Evolutionary conservation across 1,140 invertebrate genomes (phyloP).

Genomic region (Aphelinus atriplicis): DNA sequence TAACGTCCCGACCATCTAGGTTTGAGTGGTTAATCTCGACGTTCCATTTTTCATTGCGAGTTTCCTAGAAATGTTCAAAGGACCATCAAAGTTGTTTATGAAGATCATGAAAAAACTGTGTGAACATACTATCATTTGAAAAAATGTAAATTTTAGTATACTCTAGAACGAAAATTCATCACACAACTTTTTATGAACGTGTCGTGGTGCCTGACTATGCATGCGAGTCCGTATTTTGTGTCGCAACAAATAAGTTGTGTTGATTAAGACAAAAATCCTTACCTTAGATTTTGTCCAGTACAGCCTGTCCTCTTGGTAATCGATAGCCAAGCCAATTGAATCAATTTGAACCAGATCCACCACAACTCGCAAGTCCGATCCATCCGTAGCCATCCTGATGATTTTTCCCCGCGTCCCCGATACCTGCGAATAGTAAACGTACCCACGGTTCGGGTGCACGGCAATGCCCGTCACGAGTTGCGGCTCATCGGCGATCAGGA

Average conservation of each 20-base stretch:
- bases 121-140: not conserved
- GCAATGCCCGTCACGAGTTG: not conserved
- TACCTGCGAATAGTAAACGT: not conserved
- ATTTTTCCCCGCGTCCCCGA: not conserved
- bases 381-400: not conserved
- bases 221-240: too few species aligned
- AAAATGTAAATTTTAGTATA: too few species aligned
- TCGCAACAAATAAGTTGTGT: too few species aligned
- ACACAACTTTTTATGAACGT: too few species aligned
- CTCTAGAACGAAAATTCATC: too few species aligned
- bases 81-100: too few species aligned
- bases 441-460: conserved; percentile 25
- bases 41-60: not conserved
- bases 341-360: not conserved
- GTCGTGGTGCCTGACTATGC: too few species aligned
- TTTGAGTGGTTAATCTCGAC: conserved; percentile 1
- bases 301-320: conserved; percentile 9
- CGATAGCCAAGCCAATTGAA: not conserved
- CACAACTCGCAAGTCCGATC: not conserved
- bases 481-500: not conserved
- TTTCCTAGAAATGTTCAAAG: too few species aligned
- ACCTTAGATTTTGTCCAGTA: conserved; percentile 22
- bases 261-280: not conserved
- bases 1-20: conserved; percentile 5
- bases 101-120: not conserved